Conservation (phyloP, 2,113 vertebrate genomes). For the Apistogramma diplotaenia region DNA sequence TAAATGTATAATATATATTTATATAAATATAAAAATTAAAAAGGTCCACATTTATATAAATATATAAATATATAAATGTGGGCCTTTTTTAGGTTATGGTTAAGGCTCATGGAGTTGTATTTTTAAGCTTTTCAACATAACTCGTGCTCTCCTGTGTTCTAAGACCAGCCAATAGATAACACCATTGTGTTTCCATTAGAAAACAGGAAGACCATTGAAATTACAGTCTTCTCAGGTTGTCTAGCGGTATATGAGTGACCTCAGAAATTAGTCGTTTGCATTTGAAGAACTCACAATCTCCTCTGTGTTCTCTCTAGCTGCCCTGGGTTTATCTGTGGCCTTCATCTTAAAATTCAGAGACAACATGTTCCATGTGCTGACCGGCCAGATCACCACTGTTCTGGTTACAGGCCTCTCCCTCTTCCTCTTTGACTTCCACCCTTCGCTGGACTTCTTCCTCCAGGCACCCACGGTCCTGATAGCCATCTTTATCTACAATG, state of each 20-base stretch:
- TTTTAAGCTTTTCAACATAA: too few relatives aligned
- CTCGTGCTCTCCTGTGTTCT: too few relatives aligned
- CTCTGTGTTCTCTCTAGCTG: conserved; percentile 68
- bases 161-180: too few relatives aligned
- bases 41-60: too few relatives aligned
- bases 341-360: conserved; percentile 98
- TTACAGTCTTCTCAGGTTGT: too few relatives aligned
- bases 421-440: conserved; percentile 90
- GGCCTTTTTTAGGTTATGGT: too few relatives aligned
- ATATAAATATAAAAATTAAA: too few relatives aligned
- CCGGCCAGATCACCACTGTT: conserved; percentile 92
- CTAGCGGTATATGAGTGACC: neutral
- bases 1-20: too few relatives aligned
- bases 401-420: conserved; percentile 88
- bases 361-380: conserved; percentile 99
- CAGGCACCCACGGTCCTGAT: conserved; percentile 93
- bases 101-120: too few relatives aligned
- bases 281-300: neutral
- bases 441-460: conserved; percentile 91
- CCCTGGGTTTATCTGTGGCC: conserved; percentile 91
- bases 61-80: too few relatives aligned
- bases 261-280: neutral
- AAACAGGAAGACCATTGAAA: too few relatives aligned
- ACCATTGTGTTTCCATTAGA: too few relatives aligned
- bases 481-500: conserved; percentile 94